Percentiles rank a stretch among this genome's conserved stretches.
These are phyloP conservation scores for Istiophorus platypterus DNA, from an alignment of 2,113 vertebrate species.

Conservation along the genomic window DNA sequence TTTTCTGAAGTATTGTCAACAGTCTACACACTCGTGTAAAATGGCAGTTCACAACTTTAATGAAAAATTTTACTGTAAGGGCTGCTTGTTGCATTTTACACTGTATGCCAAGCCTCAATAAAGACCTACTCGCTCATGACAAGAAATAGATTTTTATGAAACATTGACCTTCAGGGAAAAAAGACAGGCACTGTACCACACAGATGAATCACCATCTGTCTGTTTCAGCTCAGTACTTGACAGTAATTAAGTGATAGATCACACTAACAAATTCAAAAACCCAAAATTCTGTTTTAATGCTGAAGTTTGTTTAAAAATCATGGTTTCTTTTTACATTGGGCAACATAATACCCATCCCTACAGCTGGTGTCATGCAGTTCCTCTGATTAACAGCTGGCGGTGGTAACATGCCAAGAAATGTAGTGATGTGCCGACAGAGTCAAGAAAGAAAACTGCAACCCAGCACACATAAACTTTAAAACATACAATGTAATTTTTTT, in stretches of 20 bases:
- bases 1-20: neutral
- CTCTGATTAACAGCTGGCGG: too few species aligned
- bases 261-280: too few species aligned
- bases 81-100: neutral
- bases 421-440: too few species aligned
- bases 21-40: too few species aligned
- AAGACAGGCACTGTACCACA: neutral
- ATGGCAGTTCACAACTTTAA: neutral
- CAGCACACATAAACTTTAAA: neutral
- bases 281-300: too few species aligned
- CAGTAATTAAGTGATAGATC: neutral
- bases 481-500: neutral
- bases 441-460: neutral
- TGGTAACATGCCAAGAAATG: too few species aligned
- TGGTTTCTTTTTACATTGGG: too few species aligned
- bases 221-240: neutral
- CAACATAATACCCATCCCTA: too few species aligned
- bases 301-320: too few species aligned
- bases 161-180: conserved; percentile 4
- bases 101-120: neutral
- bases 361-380: too few species aligned
- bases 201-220: conserved; percentile 12
- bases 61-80: neutral
- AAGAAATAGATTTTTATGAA: conserved; percentile 7
- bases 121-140: neutral